Percentiles rank a stretch among this genome's conserved stretches.
Evolutionary conservation across 2,113 vertebrate species (phyloP).

Genomic region (Okapia johnstoni): DNA sequence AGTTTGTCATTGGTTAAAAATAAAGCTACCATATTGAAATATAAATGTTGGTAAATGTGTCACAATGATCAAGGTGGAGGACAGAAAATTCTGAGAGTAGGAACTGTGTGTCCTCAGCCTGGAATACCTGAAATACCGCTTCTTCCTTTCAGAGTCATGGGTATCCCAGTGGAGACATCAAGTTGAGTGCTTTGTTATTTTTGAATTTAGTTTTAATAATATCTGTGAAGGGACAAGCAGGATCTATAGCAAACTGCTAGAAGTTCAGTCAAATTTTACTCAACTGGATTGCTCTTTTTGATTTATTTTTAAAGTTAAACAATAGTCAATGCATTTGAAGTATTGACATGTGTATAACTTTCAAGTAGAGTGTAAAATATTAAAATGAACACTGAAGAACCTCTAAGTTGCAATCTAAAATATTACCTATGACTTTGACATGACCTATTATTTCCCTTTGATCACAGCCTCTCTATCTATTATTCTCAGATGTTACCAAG

Average conservation of each 20-base stretch:
- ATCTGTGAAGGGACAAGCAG: not conserved
- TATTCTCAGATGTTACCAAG: not conserved
- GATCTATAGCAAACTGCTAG: not conserved
- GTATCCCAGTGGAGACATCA: not conserved
- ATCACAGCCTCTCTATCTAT: not conserved
- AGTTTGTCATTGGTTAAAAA: not conserved
- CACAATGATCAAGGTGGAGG: not conserved
- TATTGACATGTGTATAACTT: not conserved
- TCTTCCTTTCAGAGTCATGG: not conserved
- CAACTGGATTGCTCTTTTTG: not conserved
- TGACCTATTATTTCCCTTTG: not conserved
- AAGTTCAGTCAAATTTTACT: not conserved
- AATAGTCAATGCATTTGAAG: not conserved
- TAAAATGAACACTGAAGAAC: not conserved
- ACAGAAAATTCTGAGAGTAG: not conserved
- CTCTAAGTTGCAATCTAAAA: not conserved
- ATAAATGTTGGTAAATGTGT: not conserved
- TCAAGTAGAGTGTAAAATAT: not conserved
- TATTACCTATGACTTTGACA: not conserved
- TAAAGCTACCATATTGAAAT: not conserved
- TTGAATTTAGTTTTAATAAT: not conserved
- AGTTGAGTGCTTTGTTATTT: not conserved
- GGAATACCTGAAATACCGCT: not conserved
- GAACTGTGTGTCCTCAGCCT: not conserved
- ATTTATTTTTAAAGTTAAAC: not conserved